phyloP scores from a whole-genome alignment of 2,113 vertebrate genomes.

The Callospermophilus lateralis region DNA sequence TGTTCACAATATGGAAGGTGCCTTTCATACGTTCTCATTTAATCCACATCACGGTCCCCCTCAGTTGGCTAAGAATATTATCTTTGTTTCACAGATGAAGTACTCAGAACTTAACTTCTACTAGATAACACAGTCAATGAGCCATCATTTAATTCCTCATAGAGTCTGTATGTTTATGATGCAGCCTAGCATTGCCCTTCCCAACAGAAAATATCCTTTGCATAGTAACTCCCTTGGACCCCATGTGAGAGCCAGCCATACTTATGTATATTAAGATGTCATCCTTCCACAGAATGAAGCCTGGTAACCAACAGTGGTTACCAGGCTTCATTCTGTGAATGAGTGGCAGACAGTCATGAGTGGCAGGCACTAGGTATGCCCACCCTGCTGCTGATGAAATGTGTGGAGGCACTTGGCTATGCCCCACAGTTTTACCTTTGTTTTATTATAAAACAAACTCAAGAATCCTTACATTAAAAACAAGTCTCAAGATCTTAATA shows the following conservation, averaged over 20 bases:
- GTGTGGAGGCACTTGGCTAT: neutral
- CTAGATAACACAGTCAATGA: constrained; percentile 8
- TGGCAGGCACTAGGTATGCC: neutral
- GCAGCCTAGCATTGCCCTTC: neutral
- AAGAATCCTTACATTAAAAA: neutral
- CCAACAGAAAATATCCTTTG: neutral
- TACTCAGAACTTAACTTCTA: neutral
- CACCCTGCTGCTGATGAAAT: no score
- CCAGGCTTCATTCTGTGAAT: no score
- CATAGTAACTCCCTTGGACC: neutral
- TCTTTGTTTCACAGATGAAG: neutral
- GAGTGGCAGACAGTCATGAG: neutral
- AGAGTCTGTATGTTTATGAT: neutral
- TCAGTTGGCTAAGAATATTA: neutral
- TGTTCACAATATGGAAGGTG: neutral
- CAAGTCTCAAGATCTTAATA: constrained; percentile 14
- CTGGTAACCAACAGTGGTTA: neutral
- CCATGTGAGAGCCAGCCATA: neutral
- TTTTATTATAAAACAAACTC: neutral
- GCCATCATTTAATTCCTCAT: neutral
- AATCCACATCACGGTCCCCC: neutral
- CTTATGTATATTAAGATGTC: neutral
- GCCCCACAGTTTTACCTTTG: neutral
- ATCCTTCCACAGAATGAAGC: neutral
- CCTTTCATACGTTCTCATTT: neutral